Evolutionary conservation across 2,797 vertebrate species (phyloP).

Genomic region (Neomorphus geoffroyi): DNA sequence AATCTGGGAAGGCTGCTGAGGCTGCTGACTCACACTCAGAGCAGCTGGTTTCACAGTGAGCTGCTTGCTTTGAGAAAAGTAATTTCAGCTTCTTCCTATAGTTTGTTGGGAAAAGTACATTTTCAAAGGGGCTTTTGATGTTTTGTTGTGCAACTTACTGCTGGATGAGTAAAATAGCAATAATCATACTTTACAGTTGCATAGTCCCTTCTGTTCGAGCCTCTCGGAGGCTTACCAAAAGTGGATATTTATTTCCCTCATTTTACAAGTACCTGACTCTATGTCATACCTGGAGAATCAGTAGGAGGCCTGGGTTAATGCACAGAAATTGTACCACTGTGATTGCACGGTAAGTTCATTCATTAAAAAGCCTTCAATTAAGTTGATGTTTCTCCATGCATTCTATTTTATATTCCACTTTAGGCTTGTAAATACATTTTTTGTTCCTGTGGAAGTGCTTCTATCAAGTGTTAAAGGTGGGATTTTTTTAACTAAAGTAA

Average conservation of each 20-base stretch:
- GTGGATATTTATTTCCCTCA: not conserved
- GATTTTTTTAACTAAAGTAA: not conserved
- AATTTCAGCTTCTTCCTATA: conserved; percentile 40
- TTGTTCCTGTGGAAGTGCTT: not conserved
- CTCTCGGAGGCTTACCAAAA: not conserved
- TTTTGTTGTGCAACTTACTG: conserved; percentile 37
- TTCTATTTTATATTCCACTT: conserved; percentile 16
- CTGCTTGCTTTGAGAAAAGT: conserved; percentile 37
- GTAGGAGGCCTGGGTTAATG: not conserved
- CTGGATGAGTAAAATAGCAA: conserved; percentile 19
- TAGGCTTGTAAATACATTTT: not conserved
- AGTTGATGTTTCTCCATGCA: not conserved
- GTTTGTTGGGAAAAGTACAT: conserved; percentile 2
- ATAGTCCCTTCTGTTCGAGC: not conserved
- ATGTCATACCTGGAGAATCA: not conserved
- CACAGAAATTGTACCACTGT: not conserved
- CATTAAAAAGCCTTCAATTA: conserved; percentile 15
- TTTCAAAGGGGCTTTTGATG: conserved; percentile 31
- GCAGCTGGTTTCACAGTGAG: conserved; percentile 46
- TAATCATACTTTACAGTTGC: not conserved
- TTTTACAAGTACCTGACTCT: not conserved
- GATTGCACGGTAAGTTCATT: not conserved
- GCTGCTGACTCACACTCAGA: conserved; percentile 19
- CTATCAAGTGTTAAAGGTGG: not conserved
- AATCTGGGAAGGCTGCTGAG: conserved; percentile 10